Evolutionary conservation across 1,140 invertebrate genomes (phyloP).

Genomic region (Diorhabda sublineata): DNA sequence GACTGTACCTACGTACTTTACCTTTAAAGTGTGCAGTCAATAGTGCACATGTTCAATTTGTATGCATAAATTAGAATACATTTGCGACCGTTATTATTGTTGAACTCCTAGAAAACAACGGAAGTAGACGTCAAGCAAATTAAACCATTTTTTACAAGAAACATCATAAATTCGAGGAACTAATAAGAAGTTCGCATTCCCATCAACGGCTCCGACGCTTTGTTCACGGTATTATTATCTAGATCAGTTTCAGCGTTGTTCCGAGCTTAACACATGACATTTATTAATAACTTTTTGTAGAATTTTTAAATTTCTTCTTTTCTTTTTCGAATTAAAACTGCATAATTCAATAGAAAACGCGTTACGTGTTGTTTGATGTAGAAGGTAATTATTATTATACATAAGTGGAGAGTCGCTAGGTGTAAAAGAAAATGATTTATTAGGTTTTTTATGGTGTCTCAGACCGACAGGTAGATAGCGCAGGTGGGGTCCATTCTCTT

Average conservation of each 20-base stretch:
- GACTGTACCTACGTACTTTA: too few species aligned
- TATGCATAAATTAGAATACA: neutral
- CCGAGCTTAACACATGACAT: constrained; percentile 4
- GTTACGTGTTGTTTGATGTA: constrained; percentile 6
- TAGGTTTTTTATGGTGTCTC: constrained; percentile 13
- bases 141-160: constrained; percentile 4
- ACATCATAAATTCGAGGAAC: constrained; percentile 1
- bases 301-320: constrained; percentile 5
- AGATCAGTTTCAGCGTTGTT: constrained; percentile 15
- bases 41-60: too few species aligned
- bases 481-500: constrained; percentile 15
- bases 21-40: too few species aligned
- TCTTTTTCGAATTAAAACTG: constrained; percentile 15
- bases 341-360: constrained; percentile 15
- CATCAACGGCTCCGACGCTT: neutral
- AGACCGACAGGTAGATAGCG: constrained; percentile 6
- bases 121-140: constrained; percentile 9
- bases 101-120: neutral
- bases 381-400: constrained; percentile 9
- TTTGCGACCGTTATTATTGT: neutral
- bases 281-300: constrained; percentile 17
- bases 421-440: constrained; percentile 20
- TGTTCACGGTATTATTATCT: constrained; percentile 16
- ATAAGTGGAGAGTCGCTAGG: constrained; percentile 13
- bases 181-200: neutral